Base-by-base conservation (phyloP, 2,797 vertebrate genomes). In the Eulemur albifrons region DNA sequence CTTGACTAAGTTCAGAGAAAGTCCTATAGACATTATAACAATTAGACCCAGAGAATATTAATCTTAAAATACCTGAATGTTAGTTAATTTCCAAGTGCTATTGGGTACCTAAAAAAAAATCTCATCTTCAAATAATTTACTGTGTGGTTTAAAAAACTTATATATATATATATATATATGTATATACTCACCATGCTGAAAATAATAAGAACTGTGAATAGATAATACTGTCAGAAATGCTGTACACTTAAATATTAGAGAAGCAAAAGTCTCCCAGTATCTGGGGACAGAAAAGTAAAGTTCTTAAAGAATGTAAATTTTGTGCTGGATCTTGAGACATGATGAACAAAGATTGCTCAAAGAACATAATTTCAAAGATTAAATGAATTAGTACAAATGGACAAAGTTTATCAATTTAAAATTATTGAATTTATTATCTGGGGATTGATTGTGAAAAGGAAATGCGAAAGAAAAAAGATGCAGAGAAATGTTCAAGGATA, bases 1-100 rank as follows among this genome's bases (percentile, higher is more conserved):
- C 12, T 95, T 89, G 32, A 94, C 93, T 7, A 11, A 92, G 11
- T 88, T 92, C 38, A 80, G 21, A 48, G 93, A 83, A 93, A 84
- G 8, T 76, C 23, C 52, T 72, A 57, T 57, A 94, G 48, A 83
- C 21, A 72, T 59, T 67, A n/a, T n/a, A 88, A 61, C n/a, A 94
- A 45, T 52, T 75, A 25, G 15, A 84, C n/a, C 30, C 83, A 80
- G 69, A 84, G 27, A 91, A 73, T 89, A 85, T 88, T 90, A 82
- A 95, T n/a, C 57, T 77, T 95, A 88, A 93, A 88, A 91, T 61
- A 72, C 15, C 35, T 35, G 23, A 23, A 8, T 69, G 2, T 76
- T 45, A 63, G 43, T 35, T 97, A n/a, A 65, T 84, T 94, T 67
- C 9, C 21, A 69, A 52, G 23, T 79, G 23, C 17, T 30, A 83